A percentile compares a stretch with the other conserved stretches of the same genome.
phyloP scores from a whole-genome alignment of 2,797 vertebrate species.

The Pipistrellus pygmaeus region DNA sequence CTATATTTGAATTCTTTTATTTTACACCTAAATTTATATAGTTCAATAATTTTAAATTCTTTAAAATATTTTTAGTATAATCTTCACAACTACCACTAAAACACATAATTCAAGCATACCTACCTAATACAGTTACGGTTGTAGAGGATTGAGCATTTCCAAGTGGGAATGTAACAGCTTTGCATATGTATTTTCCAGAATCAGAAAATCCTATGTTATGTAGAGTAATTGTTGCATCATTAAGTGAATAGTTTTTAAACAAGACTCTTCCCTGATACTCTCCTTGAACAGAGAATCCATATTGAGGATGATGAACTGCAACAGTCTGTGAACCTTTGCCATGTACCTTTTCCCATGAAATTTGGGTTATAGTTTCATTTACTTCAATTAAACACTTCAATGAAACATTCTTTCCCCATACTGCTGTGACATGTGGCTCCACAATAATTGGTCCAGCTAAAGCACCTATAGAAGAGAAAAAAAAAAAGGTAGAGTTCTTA shows the following conservation, averaged over 20 bases:
- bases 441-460: constrained; percentile 93
- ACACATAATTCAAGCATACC: constrained; percentile 78
- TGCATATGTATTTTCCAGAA: constrained; percentile 95
- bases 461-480: constrained; percentile 87
- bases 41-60: constrained; percentile 45
- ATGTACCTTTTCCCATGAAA: constrained; percentile 95
- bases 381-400: constrained; percentile 95
- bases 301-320: constrained; percentile 95
- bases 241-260: constrained; percentile 93
- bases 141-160: constrained; percentile 95
- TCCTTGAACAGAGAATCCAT: constrained; percentile 93
- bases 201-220: constrained; percentile 94
- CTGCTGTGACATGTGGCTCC: constrained; percentile 92
- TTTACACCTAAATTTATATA: constrained; percentile 14
- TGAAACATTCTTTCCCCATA: constrained; percentile 96
- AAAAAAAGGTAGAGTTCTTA: constrained; percentile 28
- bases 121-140: constrained; percentile 94
- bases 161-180: constrained; percentile 96
- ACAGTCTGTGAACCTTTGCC: constrained; percentile 92
- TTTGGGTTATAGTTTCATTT: constrained; percentile 95
- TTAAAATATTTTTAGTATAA: constrained; percentile 45
- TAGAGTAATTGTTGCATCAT: constrained; percentile 94
- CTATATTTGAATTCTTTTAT: constrained; percentile 1
- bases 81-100: constrained; percentile 26
- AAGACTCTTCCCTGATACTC: constrained; percentile 93